Evolutionary conservation across 1,140 invertebrate genomes (phyloP).

Genomic region (Dendroctonus ponderosae): DNA sequence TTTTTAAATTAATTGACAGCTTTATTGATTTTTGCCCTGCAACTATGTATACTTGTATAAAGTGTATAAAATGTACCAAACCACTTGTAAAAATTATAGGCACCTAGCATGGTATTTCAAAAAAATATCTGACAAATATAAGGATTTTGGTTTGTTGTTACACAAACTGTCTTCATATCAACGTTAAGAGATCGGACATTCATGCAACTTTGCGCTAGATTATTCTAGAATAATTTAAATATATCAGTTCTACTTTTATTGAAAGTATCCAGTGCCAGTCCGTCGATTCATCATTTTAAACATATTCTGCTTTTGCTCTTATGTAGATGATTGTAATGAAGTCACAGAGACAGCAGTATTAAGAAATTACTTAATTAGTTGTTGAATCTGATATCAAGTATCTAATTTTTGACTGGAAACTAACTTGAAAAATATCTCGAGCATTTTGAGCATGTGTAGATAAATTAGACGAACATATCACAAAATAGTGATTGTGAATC

Average conservation of each 20-base stretch:
- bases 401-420: slow-evolving; percentile 4
- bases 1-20: background rate
- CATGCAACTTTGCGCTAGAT: background rate
- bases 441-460: slow-evolving; percentile 46
- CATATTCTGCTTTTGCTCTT: no score
- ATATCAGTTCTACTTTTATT: slow-evolving; percentile 7
- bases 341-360: slow-evolving; percentile 47
- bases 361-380: slow-evolving; percentile 3
- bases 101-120: slow-evolving; percentile 17
- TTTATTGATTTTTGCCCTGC: background rate
- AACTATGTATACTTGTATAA: slow-evolving; percentile 20
- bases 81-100: slow-evolving; percentile 32
- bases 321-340: slow-evolving; percentile 44
- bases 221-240: no score
- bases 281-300: no score
- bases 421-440: slow-evolving; percentile 33
- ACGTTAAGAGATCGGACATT: background rate
- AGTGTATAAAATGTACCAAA: slow-evolving; percentile 26
- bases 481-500: slow-evolving; percentile 13
- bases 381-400: slow-evolving; percentile 8
- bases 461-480: slow-evolving; percentile 12
- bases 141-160: slow-evolving; percentile 23
- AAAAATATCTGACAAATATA: slow-evolving; percentile 22
- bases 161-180: slow-evolving; percentile 19
- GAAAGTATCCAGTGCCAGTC: background rate